Conservation (phyloP, 2,113 vertebrate species). For the Gorsachius goisagi region DNA sequence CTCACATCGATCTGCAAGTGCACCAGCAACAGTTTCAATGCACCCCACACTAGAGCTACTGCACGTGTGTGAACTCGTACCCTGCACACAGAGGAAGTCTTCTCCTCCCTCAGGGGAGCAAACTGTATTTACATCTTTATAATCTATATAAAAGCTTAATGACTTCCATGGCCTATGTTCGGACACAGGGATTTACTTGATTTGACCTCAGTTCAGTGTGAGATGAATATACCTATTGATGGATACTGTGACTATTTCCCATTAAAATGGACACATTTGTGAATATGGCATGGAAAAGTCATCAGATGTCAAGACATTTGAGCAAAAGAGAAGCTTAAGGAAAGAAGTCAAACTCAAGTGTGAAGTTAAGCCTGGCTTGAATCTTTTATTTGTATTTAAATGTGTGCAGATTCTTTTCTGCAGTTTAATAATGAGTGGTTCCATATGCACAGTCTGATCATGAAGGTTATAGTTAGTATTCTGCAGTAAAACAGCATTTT, state of each 20-base stretch:
- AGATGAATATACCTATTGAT: not conserved
- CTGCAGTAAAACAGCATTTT: not conserved
- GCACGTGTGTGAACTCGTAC: fast-evolving
- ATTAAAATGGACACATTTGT: not conserved
- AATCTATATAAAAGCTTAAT: not conserved
- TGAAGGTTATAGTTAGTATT: not conserved
- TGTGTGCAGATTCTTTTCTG: not conserved
- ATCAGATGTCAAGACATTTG: not conserved
- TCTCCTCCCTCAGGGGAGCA: not conserved
- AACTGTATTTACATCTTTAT: not conserved
- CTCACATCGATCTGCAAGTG: not conserved
- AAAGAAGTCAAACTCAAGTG: not conserved
- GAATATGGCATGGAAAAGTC: not conserved
- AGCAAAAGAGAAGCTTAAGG: not conserved
- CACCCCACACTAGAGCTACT: not conserved
- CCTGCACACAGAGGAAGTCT: not conserved
- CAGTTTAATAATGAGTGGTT: not conserved
- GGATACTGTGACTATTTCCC: not conserved
- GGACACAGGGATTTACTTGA: not conserved
- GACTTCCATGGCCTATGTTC: not conserved
- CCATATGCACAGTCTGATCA: not conserved
- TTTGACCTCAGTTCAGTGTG: not conserved
- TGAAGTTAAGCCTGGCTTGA: not conserved
- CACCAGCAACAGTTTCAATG: not conserved
- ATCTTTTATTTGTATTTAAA: not conserved